Percentiles rank a stretch among this genome's conserved stretches.
These are phyloP conservation scores for Ptychodera flava DNA, from an alignment of 35 echinoderm and acorn worm genomes.

Conservation along the genomic window DNA sequence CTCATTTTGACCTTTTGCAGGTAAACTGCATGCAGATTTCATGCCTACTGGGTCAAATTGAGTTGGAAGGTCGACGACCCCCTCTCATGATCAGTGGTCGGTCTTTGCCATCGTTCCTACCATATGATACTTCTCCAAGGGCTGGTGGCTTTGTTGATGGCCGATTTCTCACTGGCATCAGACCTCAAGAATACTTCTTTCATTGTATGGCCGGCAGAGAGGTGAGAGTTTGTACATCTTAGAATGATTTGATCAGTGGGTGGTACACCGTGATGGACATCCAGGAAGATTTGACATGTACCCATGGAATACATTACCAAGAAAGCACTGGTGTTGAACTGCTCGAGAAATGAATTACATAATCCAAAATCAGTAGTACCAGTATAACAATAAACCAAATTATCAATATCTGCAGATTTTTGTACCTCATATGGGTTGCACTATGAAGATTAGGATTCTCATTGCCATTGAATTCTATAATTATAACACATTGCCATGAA, in stretches of 20 bases:
- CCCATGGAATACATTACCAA: too few relatives aligned
- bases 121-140: constrained; percentile 74
- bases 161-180: constrained; percentile 82
- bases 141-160: constrained; percentile 83
- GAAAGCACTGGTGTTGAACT: too few relatives aligned
- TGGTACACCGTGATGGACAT: too few relatives aligned
- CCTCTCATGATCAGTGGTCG: constrained; percentile 90
- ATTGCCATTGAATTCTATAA: not conserved
- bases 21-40: constrained; percentile 97
- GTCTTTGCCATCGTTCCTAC: constrained; percentile 81
- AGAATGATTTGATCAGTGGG: too few relatives aligned
- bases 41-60: constrained; percentile 84
- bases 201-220: constrained; percentile 99
- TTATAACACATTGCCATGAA: not conserved
- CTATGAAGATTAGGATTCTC: not conserved
- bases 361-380: too few relatives aligned
- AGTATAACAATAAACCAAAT: too few relatives aligned
- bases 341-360: too few relatives aligned
- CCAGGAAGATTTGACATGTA: too few relatives aligned
- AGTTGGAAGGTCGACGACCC: constrained; percentile 78
- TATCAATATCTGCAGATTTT: too few relatives aligned
- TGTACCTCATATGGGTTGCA: too few relatives aligned
- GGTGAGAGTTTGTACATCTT: constrained; percentile 29
- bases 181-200: constrained; percentile 98
- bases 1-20: too few relatives aligned